Percentiles rank a stretch among this genome's conserved stretches.
Evolutionary conservation across 2,888 invertebrate species (phyloP).

Genomic region (Teleiodes luculella): DNA sequence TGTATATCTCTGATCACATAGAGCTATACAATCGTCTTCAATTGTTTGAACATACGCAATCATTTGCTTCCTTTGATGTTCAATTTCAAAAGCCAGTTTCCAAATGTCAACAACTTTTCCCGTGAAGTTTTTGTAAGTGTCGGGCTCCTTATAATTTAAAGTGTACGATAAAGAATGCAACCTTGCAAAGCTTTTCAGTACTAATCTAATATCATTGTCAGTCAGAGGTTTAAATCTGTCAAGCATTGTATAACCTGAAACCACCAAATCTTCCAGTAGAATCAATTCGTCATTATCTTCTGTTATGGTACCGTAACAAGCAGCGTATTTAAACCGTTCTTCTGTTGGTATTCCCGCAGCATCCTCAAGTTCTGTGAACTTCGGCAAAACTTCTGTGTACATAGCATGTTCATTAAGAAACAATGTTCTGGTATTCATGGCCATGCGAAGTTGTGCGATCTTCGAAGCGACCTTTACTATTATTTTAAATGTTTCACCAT

Average conservation of each 20-base stretch:
- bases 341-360: constrained; percentile 28
- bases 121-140: not conserved
- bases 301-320: constrained; percentile 37
- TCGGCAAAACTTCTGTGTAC: constrained; percentile 37
- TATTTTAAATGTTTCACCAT: constrained; percentile 30
- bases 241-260: constrained; percentile 31
- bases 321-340: constrained; percentile 34
- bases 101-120: not conserved
- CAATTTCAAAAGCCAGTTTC: not conserved
- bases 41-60: too few relatives aligned
- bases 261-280: constrained; percentile 41
- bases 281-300: constrained; percentile 40
- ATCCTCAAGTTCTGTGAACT: constrained; percentile 32
- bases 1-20: not conserved
- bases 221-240: constrained; percentile 28
- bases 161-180: constrained; percentile 40
- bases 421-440: constrained; percentile 19
- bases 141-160: constrained; percentile 34
- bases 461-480: constrained; percentile 38
- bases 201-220: constrained; percentile 26
- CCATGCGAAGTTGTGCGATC: constrained; percentile 21
- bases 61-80: not conserved
- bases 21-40: not conserved
- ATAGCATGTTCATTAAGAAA: constrained; percentile 40
- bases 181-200: constrained; percentile 35